Evolutionary conservation across 2,888 invertebrate species (phyloP).

Genomic region (Dryobota labecula): DNA sequence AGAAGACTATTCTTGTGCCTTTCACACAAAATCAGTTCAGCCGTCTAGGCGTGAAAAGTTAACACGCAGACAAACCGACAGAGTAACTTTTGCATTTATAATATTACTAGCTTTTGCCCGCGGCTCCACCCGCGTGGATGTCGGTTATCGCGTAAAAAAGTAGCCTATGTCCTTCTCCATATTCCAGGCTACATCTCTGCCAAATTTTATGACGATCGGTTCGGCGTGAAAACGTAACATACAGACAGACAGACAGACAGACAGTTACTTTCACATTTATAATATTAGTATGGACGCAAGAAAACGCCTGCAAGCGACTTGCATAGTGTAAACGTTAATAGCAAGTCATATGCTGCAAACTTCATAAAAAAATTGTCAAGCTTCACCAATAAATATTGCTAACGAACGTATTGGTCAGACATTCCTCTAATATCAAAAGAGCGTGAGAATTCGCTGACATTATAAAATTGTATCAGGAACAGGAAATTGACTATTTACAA

Average conservation of each 20-base stretch:
- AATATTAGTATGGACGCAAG: neutral
- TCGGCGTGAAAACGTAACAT: too few species aligned
- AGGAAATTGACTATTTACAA: neutral
- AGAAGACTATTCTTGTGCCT: too few species aligned
- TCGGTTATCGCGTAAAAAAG: too few species aligned
- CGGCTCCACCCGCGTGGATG: too few species aligned
- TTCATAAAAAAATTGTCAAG: neutral
- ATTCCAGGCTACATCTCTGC: too few species aligned
- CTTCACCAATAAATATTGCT: neutral
- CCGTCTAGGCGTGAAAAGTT: neutral
- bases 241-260: too few species aligned
- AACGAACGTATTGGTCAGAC: neutral
- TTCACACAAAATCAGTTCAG: neutral
- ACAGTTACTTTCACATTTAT: neutral
- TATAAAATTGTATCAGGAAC: conserved; percentile 2
- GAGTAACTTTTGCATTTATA: too few species aligned
- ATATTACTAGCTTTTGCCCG: too few species aligned
- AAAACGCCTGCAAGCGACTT: neutral
- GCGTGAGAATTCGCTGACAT: conserved; percentile 28
- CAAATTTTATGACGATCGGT: too few species aligned
- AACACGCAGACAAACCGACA: too few species aligned
- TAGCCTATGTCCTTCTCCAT: too few species aligned
- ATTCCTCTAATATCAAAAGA: neutral
- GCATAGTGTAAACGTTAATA: neutral
- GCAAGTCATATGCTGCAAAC: neutral